Base-by-base conservation (phyloP, 1,140 invertebrate species). In the Drosophila ogumai region DNA sequence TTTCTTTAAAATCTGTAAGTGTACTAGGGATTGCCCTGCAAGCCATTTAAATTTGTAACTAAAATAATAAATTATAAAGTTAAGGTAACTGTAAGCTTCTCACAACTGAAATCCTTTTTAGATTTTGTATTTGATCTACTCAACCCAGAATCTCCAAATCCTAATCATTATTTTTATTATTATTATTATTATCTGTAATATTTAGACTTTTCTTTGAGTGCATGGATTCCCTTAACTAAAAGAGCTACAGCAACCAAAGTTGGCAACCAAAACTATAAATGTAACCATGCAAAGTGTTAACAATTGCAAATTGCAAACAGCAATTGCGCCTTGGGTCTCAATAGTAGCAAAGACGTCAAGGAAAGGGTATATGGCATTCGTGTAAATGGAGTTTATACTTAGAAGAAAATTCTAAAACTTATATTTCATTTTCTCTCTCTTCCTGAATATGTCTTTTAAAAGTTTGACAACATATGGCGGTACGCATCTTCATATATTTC, bases 231-330 rank as follows among this genome's bases (percentile, higher is more conserved):
- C 19, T 22, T 54, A 34, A n/a, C 19, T n/a, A n/a, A 19, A 25
- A 38, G 8, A 55, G 32, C 50, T 54, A 54, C 32, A 54, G 50
- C 52, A 55, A 55, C 50, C n/a, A 32, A 52, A 32, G n/a, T 52
- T 52, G 28, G 49, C 49, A 34, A 32, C 32, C 19, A 38, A 55
- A 55, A 55, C 52, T 7, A 25, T n/a, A 38, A 38, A 10, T 36
- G n/a, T 6, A 55, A 55, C 34, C 52, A 55, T 55, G 52, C 34
- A 38, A 38, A 55, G 19, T 38, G 0, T 55, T n/a, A 55, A 38
- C 34, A 38, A 54, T 36, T 8, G 50, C 50, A 22, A 54, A 15
- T 54, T 22, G 50, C 50, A 36, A 54, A 36, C 13, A 6, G 50
- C 50, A 54, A 54, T 54, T 36, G 32, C 32, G 10, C 13, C 13